Conservation (phyloP, 2,113 vertebrate species). For the Melanerpes formicivorus region DNA sequence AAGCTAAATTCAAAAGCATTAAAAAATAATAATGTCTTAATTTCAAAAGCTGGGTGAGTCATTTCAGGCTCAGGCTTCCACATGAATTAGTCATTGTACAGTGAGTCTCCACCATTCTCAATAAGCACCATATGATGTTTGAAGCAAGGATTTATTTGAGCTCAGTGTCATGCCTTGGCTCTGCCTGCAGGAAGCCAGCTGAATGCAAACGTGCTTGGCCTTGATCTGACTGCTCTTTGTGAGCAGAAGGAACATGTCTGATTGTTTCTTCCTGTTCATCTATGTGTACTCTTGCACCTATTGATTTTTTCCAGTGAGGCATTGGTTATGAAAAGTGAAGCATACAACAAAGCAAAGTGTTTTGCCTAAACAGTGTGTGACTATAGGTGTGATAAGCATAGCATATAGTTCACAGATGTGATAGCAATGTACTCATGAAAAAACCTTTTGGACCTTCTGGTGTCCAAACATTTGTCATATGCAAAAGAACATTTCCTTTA, state of each 20-base stretch:
- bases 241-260: background rate
- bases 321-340: background rate
- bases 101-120: background rate
- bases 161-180: fast-evolving
- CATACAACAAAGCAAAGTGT: background rate
- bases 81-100: background rate
- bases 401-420: background rate
- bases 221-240: background rate
- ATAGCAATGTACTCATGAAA: background rate
- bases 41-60: conserved; percentile 12
- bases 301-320: background rate
- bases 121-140: background rate
- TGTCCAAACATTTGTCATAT: background rate
- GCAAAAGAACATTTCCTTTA: background rate
- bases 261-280: background rate
- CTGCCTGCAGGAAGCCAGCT: background rate
- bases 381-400: background rate
- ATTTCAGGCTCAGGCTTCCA: background rate
- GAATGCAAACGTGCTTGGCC: background rate
- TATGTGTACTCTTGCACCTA: fast-evolving
- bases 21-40: background rate
- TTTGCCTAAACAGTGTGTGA: background rate
- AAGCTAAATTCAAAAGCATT: background rate
- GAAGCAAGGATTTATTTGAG: background rate
- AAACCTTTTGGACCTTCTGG: background rate